phyloP scores from a whole-genome alignment of 2,797 vertebrate species.

The Coendou prehensilis region DNA sequence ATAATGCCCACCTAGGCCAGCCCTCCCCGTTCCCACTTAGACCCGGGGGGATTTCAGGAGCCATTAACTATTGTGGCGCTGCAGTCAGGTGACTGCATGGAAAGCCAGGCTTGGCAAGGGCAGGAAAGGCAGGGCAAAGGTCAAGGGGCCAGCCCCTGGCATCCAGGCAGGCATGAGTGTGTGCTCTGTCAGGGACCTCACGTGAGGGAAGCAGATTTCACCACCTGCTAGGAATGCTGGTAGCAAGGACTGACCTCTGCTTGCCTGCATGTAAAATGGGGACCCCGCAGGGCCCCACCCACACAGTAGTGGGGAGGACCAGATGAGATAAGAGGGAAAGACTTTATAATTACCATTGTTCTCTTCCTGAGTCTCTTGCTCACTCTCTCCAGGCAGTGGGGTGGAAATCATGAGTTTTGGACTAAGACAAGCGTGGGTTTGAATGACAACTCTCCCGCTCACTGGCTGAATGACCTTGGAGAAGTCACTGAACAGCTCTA shows the following conservation, averaged over 20 bases:
- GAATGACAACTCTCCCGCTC: background rate
- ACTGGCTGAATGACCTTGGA: background rate
- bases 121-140: background rate
- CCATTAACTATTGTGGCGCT: background rate
- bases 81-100: slow-evolving; percentile 1
- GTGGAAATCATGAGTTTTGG: background rate
- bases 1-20: background rate
- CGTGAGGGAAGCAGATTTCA: slow-evolving; percentile 3
- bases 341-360: slow-evolving; percentile 20
- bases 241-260: slow-evolving; percentile 36
- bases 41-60: background rate
- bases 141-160: slow-evolving; percentile 48
- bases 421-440: background rate
- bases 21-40: background rate
- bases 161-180: slow-evolving; percentile 16
- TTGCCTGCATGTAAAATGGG: background rate
- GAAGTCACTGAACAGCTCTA: background rate
- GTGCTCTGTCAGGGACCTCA: slow-evolving; percentile 37
- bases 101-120: slow-evolving; percentile 12
- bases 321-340: slow-evolving; percentile 26
- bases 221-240: background rate
- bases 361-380: slow-evolving; percentile 33
- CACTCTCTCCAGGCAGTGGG: slow-evolving; percentile 26
- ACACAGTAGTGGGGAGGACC: background rate
- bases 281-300: background rate